Base-by-base conservation (phyloP, 2,888 invertebrate genomes). In the Ephialtes manifestator region DNA sequence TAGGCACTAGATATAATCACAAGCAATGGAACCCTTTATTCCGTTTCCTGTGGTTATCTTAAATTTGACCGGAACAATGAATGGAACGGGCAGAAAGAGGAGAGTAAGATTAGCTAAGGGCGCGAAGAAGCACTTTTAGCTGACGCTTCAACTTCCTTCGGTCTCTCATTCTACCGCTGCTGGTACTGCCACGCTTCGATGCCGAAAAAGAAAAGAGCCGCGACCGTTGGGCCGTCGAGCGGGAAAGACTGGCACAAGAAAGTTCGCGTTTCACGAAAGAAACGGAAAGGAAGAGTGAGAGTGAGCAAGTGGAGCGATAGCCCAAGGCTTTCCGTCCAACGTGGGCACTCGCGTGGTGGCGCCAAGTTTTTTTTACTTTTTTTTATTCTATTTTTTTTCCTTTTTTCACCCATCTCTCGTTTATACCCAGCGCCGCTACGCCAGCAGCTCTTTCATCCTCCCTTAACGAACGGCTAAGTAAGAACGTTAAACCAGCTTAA, bases 401-500 rank as follows among this genome's bases (percentile, higher is more conserved):
- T 28, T 63, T 75, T 63, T 75, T 81, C 63, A 60, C 51, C 75
- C 78, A 53, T 51, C 58, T 43, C 46, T 65, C 43, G 55, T 48
- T 39, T 24, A 71, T 60, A 55, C 11, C 55, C 58, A 53, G 1
- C 24, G 31, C 70, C 28, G 24, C 51, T n/a, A 10, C n/a, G 18
- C 51, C 28, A 43, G 13, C 8, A 15, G 24, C 55, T 28, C 55
- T 15, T 46, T 68, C 77, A 28, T 55, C 55, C 84, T 86, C 84
- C 83, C 87, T 88, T 87, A 90, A 89, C 89, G 90, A 90, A 90
- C 90, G 88, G 87, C 91, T 89, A 90, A 91, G 90, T 89, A 90
- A 90, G 88, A 87, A 88, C 90, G 89, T 89, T 90, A 90, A 89
- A 87, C 89, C 87, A 85, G 87, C 89, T 86, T 87, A 89, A 88